A percentile compares a stretch with the other conserved stretches of the same genome.
These are phyloP conservation scores for Dendronephthya gigantea DNA, from an alignment of 64 coral and sea anemone genomes.

Conservation along the genomic window DNA sequence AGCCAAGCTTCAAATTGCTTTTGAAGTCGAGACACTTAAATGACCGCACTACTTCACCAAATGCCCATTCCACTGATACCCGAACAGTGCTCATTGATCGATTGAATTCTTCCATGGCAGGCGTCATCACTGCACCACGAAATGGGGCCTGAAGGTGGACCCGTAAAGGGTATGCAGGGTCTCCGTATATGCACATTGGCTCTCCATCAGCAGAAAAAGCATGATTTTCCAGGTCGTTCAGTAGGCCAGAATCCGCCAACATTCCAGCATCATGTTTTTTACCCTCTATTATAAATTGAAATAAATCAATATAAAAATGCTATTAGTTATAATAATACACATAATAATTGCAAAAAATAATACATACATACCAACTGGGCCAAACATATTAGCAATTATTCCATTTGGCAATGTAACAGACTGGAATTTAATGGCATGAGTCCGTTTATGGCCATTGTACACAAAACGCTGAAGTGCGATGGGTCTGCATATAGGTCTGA, in stretches of 20 bases:
- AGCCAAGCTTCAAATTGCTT: slow-evolving; percentile 34
- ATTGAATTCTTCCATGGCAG: slow-evolving; percentile 28
- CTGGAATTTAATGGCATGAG: slow-evolving; percentile 24
- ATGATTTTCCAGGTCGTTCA: slow-evolving; percentile 10
- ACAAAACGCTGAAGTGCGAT: not conserved
- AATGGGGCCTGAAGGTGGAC: slow-evolving; percentile 32
- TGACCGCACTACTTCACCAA: slow-evolving; percentile 28
- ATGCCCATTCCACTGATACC: slow-evolving; percentile 27
- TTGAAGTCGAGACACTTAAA: slow-evolving; percentile 33
- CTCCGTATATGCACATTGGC: slow-evolving; percentile 28
- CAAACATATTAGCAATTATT: slow-evolving; percentile 44
- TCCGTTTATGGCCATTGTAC: slow-evolving; percentile 32
- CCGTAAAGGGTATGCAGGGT: slow-evolving; percentile 36
- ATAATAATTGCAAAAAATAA: no score
- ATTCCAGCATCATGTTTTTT: slow-evolving; percentile 30
- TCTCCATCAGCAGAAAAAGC: slow-evolving; percentile 18
- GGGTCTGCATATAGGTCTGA: slow-evolving; percentile 21
- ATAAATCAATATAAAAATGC: no score
- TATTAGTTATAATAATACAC: no score
- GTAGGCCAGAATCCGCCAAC: slow-evolving; percentile 23
- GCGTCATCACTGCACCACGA: not conserved
- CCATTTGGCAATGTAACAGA: slow-evolving; percentile 40
- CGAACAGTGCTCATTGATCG: slow-evolving; percentile 13
- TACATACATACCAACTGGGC: slow-evolving; percentile 21
- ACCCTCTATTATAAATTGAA: not conserved